Percentiles rank a stretch among this genome's conserved stretches.
phyloP scores from a whole-genome alignment of 2,888 invertebrate species.

The Drosophila melanosoma region DNA sequence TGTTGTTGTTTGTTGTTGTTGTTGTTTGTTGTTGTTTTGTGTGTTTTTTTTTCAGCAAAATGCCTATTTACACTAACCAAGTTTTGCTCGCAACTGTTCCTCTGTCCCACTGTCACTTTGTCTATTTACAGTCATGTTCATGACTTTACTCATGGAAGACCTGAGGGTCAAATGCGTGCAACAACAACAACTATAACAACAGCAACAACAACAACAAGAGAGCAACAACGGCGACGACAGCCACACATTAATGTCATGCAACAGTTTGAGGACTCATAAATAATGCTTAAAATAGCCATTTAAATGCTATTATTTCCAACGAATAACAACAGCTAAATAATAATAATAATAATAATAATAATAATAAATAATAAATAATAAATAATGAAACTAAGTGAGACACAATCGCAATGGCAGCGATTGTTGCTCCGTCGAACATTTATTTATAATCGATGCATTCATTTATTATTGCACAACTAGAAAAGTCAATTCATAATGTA shows the following conservation, averaged over 20 bases:
- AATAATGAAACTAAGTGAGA: conserved; percentile 50
- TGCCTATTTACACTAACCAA: conserved; percentile 25
- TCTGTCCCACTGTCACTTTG: conserved; percentile 22
- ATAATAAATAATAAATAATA: conserved; percentile 11
- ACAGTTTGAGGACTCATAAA: conserved; percentile 64
- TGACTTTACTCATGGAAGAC: conserved; percentile 63
- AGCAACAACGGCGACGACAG: conserved; percentile 50
- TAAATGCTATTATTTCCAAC: conserved; percentile 65
- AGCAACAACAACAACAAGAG: conserved; percentile 6
- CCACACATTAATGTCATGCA: conserved; percentile 64
- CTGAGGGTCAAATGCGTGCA: conserved; percentile 67
- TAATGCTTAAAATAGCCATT: conserved; percentile 75
- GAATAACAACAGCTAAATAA: conserved; percentile 26
- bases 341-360: conserved; percentile 19
- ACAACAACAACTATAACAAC: conserved; percentile 12
- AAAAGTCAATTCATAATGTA: conserved; percentile 15
- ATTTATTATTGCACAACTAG: conserved; percentile 29
- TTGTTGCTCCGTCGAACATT: conserved; percentile 33
- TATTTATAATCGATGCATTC: conserved; percentile 45
- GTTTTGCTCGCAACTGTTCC: conserved; percentile 20
- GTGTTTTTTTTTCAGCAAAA: conserved; percentile 14
- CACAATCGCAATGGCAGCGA: conserved; percentile 49
- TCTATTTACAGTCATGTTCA: conserved; percentile 53
- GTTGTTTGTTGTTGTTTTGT: neutral
- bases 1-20: conserved; percentile 4